Percentiles rank a stretch among this genome's conserved stretches.
Evolutionary conservation across 2,113 vertebrate species (phyloP).

Genomic region (Cathartes aura): DNA sequence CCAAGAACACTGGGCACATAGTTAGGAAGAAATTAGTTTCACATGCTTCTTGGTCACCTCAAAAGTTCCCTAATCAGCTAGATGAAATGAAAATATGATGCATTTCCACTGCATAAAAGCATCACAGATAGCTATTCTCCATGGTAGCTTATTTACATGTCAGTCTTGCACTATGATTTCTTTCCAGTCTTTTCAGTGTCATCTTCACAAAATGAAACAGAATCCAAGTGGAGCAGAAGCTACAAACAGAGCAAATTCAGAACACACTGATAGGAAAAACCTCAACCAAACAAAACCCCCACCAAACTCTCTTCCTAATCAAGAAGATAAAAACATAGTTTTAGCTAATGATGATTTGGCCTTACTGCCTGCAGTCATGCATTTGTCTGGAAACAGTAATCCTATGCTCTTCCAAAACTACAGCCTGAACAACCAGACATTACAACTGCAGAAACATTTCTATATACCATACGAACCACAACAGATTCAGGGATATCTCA

Average conservation of each 20-base stretch:
- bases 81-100: conserved; percentile 50
- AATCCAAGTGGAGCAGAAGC: conserved; percentile 49
- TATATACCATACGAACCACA: neutral
- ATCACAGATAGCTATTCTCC: conserved; percentile 42
- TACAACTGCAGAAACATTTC: neutral
- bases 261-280: neutral
- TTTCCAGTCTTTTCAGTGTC: conserved; percentile 54
- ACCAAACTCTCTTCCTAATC: neutral
- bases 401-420: neutral
- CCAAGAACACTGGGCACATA: conserved; percentile 47
- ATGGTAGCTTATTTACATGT: conserved; percentile 44
- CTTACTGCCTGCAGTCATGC: neutral
- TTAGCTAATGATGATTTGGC: neutral
- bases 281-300: neutral
- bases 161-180: conserved; percentile 58
- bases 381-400: neutral
- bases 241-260: conserved; percentile 64
- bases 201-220: conserved; percentile 61
- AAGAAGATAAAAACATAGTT: neutral
- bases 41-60: conserved; percentile 64
- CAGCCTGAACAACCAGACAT: neutral
- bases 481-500: neutral
- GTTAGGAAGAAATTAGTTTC: conserved; percentile 68
- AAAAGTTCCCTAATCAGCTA: conserved; percentile 58
- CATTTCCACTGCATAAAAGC: conserved; percentile 42